A percentile compares a stretch with the other conserved stretches of the same genome.
Evolutionary conservation across 2,888 invertebrate genomes (phyloP).

Genomic region (Pyrrhosoma nymphula): DNA sequence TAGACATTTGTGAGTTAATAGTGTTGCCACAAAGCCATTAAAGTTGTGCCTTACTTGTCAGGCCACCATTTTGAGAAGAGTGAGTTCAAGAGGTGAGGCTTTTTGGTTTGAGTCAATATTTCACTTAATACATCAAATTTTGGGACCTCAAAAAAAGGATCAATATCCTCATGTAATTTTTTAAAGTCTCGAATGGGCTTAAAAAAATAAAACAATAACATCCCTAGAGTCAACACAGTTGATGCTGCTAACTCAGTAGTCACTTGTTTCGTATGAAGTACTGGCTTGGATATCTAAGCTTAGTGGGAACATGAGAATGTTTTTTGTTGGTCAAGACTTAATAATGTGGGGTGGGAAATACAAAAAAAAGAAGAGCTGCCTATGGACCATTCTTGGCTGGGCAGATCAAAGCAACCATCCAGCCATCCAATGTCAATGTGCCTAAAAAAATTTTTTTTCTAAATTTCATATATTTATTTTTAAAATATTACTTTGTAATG

Average conservation of each 20-base stretch:
- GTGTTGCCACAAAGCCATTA: constrained; percentile 61
- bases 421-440: constrained; percentile 66
- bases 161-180: constrained; percentile 44
- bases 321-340: constrained; percentile 65
- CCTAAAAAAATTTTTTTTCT: constrained; percentile 60
- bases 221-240: constrained; percentile 66
- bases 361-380: constrained; percentile 61
- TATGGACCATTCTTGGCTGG: constrained; percentile 64
- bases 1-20: constrained; percentile 66
- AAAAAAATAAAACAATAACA: constrained; percentile 35
- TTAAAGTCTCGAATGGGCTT: constrained; percentile 30
- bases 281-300: constrained; percentile 56
- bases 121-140: constrained; percentile 51
- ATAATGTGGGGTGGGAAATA: constrained; percentile 30
- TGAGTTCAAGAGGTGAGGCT: constrained; percentile 63
- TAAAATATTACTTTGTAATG: constrained; percentile 66
- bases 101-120: constrained; percentile 63
- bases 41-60: constrained; percentile 67
- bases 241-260: constrained; percentile 62
- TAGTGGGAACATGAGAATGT: constrained; percentile 63
- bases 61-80: constrained; percentile 61
- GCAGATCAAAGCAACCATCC: constrained; percentile 66
- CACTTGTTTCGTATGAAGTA: constrained; percentile 58
- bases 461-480: constrained; percentile 66
- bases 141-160: constrained; percentile 57